Evolutionary conservation across 2,888 invertebrate species (phyloP).

Genomic region (Zelleria hepariella): DNA sequence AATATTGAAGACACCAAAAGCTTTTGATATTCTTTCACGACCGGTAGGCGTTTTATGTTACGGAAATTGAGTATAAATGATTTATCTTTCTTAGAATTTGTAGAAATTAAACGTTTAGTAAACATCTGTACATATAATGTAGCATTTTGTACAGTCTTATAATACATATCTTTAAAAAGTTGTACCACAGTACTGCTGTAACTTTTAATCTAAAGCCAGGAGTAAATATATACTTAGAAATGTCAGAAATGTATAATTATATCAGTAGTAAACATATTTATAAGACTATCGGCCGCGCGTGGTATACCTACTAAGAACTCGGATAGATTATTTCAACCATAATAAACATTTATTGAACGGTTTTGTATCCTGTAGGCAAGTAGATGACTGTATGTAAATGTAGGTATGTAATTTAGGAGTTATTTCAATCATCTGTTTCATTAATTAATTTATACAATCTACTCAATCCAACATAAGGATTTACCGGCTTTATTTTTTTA

Average conservation of each 20-base stretch:
- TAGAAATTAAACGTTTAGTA: background rate
- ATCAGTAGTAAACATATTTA: background rate
- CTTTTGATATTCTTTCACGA: background rate
- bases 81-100: background rate
- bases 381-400: background rate
- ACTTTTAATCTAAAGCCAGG: background rate
- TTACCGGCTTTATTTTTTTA: background rate
- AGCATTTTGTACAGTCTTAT: background rate
- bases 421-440: too few species aligned
- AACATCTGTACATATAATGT: background rate
- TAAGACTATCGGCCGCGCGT: background rate
- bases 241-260: background rate
- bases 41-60: slow-evolving; percentile 41
- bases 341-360: slow-evolving; percentile 20
- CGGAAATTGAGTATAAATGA: slow-evolving; percentile 7
- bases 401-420: too few species aligned
- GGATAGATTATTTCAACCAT: slow-evolving; percentile 48
- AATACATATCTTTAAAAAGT: background rate
- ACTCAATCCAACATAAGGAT: too few species aligned
- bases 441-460: too few species aligned
- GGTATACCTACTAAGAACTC: slow-evolving; percentile 31
- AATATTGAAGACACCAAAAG: slow-evolving; percentile 69
- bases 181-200: background rate
- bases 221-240: background rate
- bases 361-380: slow-evolving; percentile 26